Evolutionary conservation across 2,797 vertebrate genomes (phyloP).

Genomic region (Rhinophrynus dorsalis): DNA sequence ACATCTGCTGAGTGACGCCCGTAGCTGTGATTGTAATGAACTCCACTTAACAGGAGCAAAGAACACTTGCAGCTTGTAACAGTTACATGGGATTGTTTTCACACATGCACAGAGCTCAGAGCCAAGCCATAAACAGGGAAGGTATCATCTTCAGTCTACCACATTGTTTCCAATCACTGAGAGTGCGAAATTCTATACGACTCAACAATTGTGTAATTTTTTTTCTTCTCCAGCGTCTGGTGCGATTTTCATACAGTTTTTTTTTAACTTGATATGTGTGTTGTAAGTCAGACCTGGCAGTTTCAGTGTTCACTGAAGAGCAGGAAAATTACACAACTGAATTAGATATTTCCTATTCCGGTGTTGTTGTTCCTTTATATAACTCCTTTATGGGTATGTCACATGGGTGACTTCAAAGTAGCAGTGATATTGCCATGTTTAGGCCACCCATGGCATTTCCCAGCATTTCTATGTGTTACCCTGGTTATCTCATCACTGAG

Average conservation of each 20-base stretch:
- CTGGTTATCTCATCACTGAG: too few species aligned
- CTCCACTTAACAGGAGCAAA: conserved; percentile 28
- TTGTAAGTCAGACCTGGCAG: neutral
- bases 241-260: neutral
- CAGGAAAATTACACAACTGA: neutral
- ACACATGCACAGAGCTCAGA: conserved; percentile 22
- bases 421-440: too few species aligned
- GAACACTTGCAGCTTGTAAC: conserved; percentile 37
- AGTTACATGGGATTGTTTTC: conserved; percentile 26
- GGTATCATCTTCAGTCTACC: conserved; percentile 20
- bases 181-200: conserved; percentile 4
- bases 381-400: neutral
- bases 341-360: neutral
- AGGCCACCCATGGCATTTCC: too few species aligned
- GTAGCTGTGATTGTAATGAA: conserved; percentile 39
- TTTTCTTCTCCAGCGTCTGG: neutral
- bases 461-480: too few species aligned
- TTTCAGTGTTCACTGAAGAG: neutral
- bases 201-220: neutral
- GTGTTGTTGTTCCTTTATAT: neutral
- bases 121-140: conserved; percentile 27
- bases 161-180: conserved; percentile 10
- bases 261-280: neutral
- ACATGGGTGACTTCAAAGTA: too few species aligned
- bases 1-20: conserved; percentile 34